Evolutionary conservation across 92 coral and sea anemone genomes (phyloP).

Genomic region (Pocillopora meandrina): DNA sequence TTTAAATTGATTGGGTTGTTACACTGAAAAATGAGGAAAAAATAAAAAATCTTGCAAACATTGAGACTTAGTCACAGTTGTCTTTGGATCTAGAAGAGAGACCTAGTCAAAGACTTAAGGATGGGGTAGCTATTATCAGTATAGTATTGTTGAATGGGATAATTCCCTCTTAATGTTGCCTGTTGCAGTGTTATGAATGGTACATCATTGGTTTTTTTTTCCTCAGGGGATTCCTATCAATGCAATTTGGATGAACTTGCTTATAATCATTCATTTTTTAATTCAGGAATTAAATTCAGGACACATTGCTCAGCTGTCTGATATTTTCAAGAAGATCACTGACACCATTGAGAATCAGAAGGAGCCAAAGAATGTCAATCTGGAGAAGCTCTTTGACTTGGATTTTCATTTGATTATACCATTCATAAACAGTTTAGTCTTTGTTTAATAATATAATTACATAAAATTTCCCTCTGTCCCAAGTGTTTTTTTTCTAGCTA

Average conservation of each 20-base stretch:
- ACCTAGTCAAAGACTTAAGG: too few relatives aligned
- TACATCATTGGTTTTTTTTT: not conserved
- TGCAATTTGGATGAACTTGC: not conserved
- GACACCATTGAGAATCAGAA: not conserved
- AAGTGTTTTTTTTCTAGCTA: not conserved
- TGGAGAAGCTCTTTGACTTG: conserved; percentile 29
- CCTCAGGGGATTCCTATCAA: not conserved
- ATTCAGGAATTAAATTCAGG: conserved; percentile 30
- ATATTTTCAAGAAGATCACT: conserved; percentile 20
- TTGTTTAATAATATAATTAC: not conserved
- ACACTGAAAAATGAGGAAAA: too few relatives aligned
- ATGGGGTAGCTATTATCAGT: too few relatives aligned
- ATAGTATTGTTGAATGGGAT: too few relatives aligned
- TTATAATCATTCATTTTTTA: not conserved
- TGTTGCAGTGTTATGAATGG: too few relatives aligned
- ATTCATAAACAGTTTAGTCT: conserved; percentile 1
- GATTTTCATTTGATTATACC: conserved; percentile 40
- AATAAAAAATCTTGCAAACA: too few relatives aligned
- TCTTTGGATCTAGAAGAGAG: too few relatives aligned
- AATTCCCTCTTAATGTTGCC: too few relatives aligned
- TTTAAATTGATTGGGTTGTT: too few relatives aligned
- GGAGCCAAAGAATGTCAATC: not conserved
- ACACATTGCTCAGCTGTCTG: conserved; percentile 13
- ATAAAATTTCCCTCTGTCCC: not conserved
- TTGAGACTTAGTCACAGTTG: too few relatives aligned